These are phyloP conservation scores for Peromyscus nudipes DNA, from an alignment of 2,797 vertebrate species.

Conservation along the genomic window DNA sequence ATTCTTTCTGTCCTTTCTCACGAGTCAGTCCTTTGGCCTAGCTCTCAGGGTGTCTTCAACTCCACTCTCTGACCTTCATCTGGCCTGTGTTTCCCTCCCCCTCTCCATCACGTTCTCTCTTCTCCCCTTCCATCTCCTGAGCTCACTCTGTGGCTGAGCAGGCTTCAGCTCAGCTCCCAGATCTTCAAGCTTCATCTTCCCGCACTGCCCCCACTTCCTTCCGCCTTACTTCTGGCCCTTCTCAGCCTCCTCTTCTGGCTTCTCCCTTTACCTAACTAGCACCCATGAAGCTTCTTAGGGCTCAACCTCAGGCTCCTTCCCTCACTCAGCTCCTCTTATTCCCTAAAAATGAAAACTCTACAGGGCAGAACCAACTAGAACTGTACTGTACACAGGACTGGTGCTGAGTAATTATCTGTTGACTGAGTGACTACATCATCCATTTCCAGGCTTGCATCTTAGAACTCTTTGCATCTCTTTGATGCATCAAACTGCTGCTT, in stretches of 20 bases:
- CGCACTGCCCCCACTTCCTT: not conserved
- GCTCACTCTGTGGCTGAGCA: not conserved
- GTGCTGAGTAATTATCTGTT: not conserved
- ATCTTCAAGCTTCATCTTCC: not conserved
- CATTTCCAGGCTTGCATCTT: not conserved
- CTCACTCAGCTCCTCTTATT: not conserved
- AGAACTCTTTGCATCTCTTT: not conserved
- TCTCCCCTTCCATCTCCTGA: not conserved
- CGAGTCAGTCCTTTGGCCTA: fast-evolving
- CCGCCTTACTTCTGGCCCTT: not conserved
- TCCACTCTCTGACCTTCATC: not conserved
- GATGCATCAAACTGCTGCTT: not conserved
- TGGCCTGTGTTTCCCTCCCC: not conserved
- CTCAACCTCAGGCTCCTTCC: not conserved
- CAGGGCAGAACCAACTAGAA: not conserved
- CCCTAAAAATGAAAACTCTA: not conserved
- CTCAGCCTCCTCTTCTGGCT: not conserved
- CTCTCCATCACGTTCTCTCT: not conserved
- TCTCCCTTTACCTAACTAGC: not conserved
- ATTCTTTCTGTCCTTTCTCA: not conserved
- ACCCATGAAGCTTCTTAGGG: not conserved
- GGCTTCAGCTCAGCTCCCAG: not conserved
- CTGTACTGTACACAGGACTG: not conserved
- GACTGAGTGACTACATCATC: not conserved
- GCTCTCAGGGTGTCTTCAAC: not conserved